Evolutionary conservation across 53 echinoderm and acorn worm species (phyloP), one percentile per base, ranked within the genome.

Genomic region (Temnopleurus reevesii): DNA sequence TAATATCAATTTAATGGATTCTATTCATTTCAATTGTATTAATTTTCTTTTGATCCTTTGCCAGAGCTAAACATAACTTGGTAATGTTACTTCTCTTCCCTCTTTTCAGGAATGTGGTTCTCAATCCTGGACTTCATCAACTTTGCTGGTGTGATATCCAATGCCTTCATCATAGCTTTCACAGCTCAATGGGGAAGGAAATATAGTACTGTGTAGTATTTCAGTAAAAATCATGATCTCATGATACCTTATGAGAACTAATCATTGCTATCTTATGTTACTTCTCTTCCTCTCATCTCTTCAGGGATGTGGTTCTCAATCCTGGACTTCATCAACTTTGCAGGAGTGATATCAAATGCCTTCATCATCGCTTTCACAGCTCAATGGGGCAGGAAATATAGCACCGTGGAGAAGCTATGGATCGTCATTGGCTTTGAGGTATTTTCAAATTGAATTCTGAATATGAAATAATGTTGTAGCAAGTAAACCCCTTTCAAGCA

Each of bases 261-360:
- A n/a, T n/a, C n/a, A n/a, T n/a, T n/a, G n/a, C n/a, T n/a, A n/a
- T n/a, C n/a, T n/a, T n/a, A n/a, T n/a, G n/a, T n/a, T 33, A 9
- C 17, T 30, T 63, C 31, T 38, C 13, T 31, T 12, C 36, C 41
- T 13, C 45, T 23, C 2, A 17, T 80, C n/a, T n/a, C n/a, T n/a
- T 18, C 81, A 99, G 99, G 99, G 25, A 99, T 99, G 99, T 99
- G 99, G 99, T 94, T 86, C 87, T 91, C 91, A 58, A 99, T 99
- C 65, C 84, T 99, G 46, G 94, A 99, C 84, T 99, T 99, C 90
- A 49, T 99, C 65, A 99, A 96, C 89, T 94, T 96, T 90, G 94
- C 96, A 2, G 99, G 99, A 24, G 99, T 99, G 28, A 90, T 99
- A 4, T 94, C 96, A 66, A 99, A 96, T 76, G 96, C 91, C 23